phyloP scores from a whole-genome alignment of 2,888 invertebrate species.

The Drosophila rubida region DNA sequence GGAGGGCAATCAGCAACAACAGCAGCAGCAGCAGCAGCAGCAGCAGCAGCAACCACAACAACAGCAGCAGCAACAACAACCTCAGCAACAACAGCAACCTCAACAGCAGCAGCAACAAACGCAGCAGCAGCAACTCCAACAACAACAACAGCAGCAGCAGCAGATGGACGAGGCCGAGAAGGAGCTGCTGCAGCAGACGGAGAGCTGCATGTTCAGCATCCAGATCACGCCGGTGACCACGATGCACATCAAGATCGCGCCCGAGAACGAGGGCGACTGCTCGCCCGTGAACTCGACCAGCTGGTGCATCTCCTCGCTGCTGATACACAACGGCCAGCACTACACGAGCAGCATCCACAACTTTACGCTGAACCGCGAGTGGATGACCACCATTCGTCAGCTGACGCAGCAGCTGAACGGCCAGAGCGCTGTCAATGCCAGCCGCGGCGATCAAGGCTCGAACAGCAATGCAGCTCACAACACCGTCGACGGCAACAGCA shows the following conservation, averaged over 20 bases:
- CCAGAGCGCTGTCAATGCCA: no score
- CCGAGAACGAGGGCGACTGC: not conserved
- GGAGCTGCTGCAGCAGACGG: not conserved
- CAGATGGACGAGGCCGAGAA: not conserved
- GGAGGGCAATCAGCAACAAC: not conserved
- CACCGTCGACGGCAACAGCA: no score
- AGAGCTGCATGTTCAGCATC: conserved; percentile 3
- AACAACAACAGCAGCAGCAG: not conserved
- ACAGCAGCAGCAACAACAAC: no score
- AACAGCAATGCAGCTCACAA: no score
- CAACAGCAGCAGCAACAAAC: not conserved
- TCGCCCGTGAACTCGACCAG: not conserved
- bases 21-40: not conserved
- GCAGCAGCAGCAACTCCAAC: not conserved
- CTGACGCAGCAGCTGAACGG: no score
- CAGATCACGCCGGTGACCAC: conserved; percentile 7
- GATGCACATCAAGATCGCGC: conserved; percentile 17
- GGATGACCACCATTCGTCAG: not conserved
- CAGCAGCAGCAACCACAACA: no score
- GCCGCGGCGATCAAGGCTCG: no score
- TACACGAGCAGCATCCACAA: conserved; percentile 23
- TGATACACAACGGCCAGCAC: conserved; percentile 27
- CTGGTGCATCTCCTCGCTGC: conserved; percentile 33
- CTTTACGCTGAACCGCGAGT: not conserved
- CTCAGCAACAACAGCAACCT: no score